Evolutionary conservation across 2,888 invertebrate genomes (phyloP).

Genomic region (Listrodromus nycthemerus): DNA sequence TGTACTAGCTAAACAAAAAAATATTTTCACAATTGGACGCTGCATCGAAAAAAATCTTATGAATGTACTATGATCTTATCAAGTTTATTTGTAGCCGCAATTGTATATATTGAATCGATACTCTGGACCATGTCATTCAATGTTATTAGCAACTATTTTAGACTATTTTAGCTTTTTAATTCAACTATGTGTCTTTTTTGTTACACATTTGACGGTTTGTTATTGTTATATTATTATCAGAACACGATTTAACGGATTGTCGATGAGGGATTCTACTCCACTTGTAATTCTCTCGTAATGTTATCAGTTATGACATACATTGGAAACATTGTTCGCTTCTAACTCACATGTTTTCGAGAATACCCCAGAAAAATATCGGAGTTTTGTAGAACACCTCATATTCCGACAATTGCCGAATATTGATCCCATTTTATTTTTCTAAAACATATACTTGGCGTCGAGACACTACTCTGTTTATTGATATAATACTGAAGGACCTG

Average conservation of each 20-base stretch:
- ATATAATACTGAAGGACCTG: background rate
- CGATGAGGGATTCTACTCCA: background rate
- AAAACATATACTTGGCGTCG: background rate
- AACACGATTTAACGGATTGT: background rate
- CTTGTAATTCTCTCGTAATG: background rate
- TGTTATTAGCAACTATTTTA: constrained; percentile 6
- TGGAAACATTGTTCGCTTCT: background rate
- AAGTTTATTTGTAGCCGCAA: background rate
- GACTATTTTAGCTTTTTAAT: background rate
- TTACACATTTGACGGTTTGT: background rate
- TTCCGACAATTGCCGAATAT: background rate
- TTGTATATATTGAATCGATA: constrained; percentile 26
- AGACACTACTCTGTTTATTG: no score
- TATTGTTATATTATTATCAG: background rate
- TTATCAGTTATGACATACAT: background rate
- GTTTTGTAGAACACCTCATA: background rate
- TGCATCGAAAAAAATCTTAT: background rate
- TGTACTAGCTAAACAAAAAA: background rate
- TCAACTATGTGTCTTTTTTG: background rate
- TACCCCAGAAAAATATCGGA: background rate
- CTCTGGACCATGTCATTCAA: constrained; percentile 15
- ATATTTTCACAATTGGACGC: background rate
- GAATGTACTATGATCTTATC: background rate
- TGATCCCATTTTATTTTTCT: background rate
- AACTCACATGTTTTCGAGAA: background rate